Percentiles rank a stretch among this genome's conserved stretches.
phyloP scores from a whole-genome alignment of 37 sponge, comb jelly and placozoan genomes.

The Eunapius fragilis region DNA sequence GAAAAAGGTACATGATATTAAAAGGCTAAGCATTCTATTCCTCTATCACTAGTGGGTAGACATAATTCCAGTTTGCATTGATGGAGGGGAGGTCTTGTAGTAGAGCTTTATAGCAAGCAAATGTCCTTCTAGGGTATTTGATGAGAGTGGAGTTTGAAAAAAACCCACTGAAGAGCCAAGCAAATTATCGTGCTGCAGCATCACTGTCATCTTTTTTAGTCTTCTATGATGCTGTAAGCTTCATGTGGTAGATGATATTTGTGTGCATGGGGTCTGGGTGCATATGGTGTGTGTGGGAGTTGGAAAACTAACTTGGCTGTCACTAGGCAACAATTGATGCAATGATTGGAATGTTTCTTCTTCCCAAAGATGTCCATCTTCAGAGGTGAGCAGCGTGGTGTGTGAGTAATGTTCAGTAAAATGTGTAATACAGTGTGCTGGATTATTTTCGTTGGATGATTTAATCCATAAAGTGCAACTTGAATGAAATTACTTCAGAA shows the following conservation, averaged over 20 bases:
- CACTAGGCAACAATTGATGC: constrained; percentile 68
- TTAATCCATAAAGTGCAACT: no score
- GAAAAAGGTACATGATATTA: neutral
- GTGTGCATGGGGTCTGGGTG: no score
- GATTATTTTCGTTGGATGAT: no score
- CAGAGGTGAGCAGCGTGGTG: no score
- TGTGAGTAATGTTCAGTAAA: no score
- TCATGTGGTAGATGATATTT: neutral
- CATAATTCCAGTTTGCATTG: no score
- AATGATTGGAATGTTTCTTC: constrained; percentile 65
- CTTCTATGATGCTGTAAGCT: constrained; percentile 71
- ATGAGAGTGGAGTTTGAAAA: constrained; percentile 62
- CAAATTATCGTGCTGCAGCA: constrained; percentile 46
- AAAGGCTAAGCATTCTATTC: neutral
- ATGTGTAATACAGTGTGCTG: no score
- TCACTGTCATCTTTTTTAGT: constrained; percentile 54
- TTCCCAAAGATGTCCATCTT: constrained; percentile 64
- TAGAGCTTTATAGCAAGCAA: no score
- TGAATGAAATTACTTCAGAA: no score
- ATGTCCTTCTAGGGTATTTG: neutral
- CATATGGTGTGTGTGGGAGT: neutral
- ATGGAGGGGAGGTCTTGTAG: no score
- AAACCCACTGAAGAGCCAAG: constrained; percentile 58
- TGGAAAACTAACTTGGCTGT: neutral
- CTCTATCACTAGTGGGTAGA: no score